These are phyloP conservation scores for Phortica okadai DNA, from an alignment of 2,888 invertebrate species.

Conservation along the genomic window DNA sequence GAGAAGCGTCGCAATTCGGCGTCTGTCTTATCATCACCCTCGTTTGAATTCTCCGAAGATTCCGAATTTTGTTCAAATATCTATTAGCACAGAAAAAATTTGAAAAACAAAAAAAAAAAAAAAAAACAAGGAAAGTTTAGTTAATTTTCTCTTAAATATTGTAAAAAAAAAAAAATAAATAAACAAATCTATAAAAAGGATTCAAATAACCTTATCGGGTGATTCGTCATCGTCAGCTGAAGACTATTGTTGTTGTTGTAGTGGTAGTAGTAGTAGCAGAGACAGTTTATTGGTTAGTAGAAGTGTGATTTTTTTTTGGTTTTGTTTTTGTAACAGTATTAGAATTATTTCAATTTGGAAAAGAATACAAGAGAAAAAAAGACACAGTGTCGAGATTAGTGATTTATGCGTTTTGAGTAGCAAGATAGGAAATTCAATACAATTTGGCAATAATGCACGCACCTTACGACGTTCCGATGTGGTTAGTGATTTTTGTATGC, in stretches of 20 bases:
- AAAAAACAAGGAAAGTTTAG: not conserved
- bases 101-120: not conserved
- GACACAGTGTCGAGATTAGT: slow-evolving; percentile 1
- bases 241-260: slow-evolving; percentile 56
- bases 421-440: not conserved
- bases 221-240: slow-evolving; percentile 75
- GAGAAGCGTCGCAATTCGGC: slow-evolving; percentile 80
- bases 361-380: slow-evolving; percentile 43
- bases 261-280: slow-evolving; percentile 43
- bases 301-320: slow-evolving; percentile 29
- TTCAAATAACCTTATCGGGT: slow-evolving; percentile 73
- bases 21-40: slow-evolving; percentile 77
- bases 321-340: slow-evolving; percentile 41
- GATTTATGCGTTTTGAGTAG: not conserved
- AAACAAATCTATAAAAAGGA: not conserved
- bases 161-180: too few relatives aligned
- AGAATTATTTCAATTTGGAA: slow-evolving; percentile 28
- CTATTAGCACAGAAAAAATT: slow-evolving; percentile 53
- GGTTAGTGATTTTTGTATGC: slow-evolving; percentile 83
- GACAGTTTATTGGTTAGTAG: slow-evolving; percentile 32
- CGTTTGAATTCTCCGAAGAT: slow-evolving; percentile 78
- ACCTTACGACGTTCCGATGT: slow-evolving; percentile 88
- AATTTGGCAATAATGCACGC: slow-evolving; percentile 39
- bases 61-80: slow-evolving; percentile 76
- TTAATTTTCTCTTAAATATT: too few relatives aligned